phyloP scores from a whole-genome alignment of 2,888 invertebrate genomes.

The Automeris io region DNA sequence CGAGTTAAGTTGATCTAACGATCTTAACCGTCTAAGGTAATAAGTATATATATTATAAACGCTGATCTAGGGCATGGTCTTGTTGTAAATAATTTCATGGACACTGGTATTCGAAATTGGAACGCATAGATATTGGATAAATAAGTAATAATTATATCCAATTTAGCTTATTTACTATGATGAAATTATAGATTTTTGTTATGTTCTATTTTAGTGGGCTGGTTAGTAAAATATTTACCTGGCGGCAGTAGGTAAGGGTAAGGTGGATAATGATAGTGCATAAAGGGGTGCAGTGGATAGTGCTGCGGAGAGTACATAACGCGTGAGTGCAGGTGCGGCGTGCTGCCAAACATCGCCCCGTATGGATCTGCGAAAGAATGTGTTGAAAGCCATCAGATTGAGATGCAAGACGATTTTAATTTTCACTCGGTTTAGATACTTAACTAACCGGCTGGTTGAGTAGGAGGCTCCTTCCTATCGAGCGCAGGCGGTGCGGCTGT shows the following conservation, averaged over 20 bases:
- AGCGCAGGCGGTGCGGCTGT: conserved; percentile 56
- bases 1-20: too few relatives aligned
- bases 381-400: conserved; percentile 41
- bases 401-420: conserved; percentile 67
- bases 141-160: too few relatives aligned
- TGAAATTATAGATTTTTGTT: too few relatives aligned
- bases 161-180: too few relatives aligned
- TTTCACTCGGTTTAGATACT: conserved; percentile 71
- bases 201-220: background rate
- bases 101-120: too few relatives aligned
- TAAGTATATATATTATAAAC: too few relatives aligned
- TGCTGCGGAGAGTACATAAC: conserved; percentile 67
- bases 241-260: conserved; percentile 69
- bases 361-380: conserved; percentile 69
- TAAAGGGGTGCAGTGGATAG: conserved; percentile 69
- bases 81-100: too few relatives aligned
- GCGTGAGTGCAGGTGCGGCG: conserved; percentile 67
- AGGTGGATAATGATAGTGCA: conserved; percentile 69
- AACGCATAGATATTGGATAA: too few relatives aligned
- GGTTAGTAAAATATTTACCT: conserved; percentile 45
- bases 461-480: conserved; percentile 73
- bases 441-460: conserved; percentile 77
- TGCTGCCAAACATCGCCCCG: conserved; percentile 62
- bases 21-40: too few relatives aligned
- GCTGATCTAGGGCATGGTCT: too few relatives aligned